Percentiles rank a stretch among this genome's conserved stretches.
phyloP scores from a whole-genome alignment of 2,113 vertebrate species.

The Cynocephalus volans region DNA sequence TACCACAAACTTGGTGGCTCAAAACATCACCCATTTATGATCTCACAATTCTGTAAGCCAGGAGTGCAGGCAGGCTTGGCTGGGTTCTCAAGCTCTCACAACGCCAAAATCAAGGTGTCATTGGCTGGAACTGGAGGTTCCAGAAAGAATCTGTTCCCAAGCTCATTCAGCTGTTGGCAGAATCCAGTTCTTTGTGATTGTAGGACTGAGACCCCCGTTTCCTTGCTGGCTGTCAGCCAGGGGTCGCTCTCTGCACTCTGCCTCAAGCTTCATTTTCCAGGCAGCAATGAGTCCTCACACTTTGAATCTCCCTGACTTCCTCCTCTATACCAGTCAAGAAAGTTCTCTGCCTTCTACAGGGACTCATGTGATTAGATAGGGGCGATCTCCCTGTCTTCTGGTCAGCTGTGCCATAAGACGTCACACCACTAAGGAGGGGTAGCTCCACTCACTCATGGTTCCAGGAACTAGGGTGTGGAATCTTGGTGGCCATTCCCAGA shows the following conservation, averaged over 20 bases:
- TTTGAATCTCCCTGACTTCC: not conserved
- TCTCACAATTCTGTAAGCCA: not conserved
- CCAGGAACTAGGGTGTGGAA: not conserved
- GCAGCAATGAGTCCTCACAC: not conserved
- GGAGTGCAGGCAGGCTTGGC: not conserved
- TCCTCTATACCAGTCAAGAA: not conserved
- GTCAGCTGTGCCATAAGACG: not conserved
- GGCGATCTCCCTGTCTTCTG: no score
- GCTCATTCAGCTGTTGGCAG: not conserved
- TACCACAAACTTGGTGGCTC: not conserved
- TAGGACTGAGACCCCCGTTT: fast-evolving
- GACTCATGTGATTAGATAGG: fast-evolving
- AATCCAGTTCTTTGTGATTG: not conserved
- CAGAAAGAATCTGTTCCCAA: not conserved
- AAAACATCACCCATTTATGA: not conserved
- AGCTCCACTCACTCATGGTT: not conserved
- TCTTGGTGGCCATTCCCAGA: not conserved
- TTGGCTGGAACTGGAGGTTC: not conserved
- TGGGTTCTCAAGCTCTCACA: not conserved
- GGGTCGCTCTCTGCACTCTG: fast-evolving
- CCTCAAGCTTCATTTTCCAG: not conserved
- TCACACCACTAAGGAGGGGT: fast-evolving
- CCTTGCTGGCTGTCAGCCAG: not conserved
- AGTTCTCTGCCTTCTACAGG: not conserved
- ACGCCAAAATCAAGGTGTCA: not conserved